phyloP scores from a whole-genome alignment of 2,797 vertebrate species.

The Pagetopsis macropterus region DNA sequence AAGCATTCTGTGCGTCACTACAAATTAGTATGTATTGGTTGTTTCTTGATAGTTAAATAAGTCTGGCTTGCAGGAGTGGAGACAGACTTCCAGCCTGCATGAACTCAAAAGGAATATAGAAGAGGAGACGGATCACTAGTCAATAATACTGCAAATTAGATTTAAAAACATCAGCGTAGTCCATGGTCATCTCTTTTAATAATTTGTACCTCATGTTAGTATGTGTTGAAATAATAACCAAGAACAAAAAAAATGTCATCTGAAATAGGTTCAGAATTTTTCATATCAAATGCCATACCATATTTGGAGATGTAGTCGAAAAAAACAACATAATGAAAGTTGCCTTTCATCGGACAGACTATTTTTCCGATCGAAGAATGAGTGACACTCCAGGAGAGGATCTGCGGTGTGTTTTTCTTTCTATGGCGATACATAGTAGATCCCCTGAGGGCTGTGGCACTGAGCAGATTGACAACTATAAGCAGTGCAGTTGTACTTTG shows the following conservation, averaged over 20 bases:
- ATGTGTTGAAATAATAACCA: constrained; percentile 5
- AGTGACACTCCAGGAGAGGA: constrained; percentile 17
- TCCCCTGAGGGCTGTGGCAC: constrained; percentile 54
- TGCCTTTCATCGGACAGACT: constrained; percentile 21
- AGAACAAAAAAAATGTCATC: too few species aligned
- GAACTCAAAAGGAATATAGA: constrained; percentile 18
- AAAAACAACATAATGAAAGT: not conserved
- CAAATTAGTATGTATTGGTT: constrained; percentile 46
- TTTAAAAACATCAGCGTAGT: not conserved
- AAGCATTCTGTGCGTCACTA: constrained; percentile 42
- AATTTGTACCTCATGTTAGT: too few species aligned
- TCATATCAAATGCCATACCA: not conserved
- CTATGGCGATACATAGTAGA: constrained; percentile 23
- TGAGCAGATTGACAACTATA: constrained; percentile 68
- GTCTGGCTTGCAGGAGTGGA: constrained; percentile 20
- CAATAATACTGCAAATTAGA: not conserved
- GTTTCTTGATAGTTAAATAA: constrained; percentile 35
- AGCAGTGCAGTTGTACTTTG: constrained; percentile 65
- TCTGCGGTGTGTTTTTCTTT: constrained; percentile 18
- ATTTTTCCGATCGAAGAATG: constrained; percentile 11
- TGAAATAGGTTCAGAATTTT: not conserved
- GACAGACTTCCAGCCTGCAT: constrained; percentile 10
- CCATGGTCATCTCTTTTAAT: not conserved
- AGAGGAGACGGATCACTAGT: not conserved
- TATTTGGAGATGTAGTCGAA: not conserved